Percentiles rank a stretch among this genome's conserved stretches.
phyloP scores from a whole-genome alignment of 2,888 invertebrate genomes.

The Sisyra terminalis region DNA sequence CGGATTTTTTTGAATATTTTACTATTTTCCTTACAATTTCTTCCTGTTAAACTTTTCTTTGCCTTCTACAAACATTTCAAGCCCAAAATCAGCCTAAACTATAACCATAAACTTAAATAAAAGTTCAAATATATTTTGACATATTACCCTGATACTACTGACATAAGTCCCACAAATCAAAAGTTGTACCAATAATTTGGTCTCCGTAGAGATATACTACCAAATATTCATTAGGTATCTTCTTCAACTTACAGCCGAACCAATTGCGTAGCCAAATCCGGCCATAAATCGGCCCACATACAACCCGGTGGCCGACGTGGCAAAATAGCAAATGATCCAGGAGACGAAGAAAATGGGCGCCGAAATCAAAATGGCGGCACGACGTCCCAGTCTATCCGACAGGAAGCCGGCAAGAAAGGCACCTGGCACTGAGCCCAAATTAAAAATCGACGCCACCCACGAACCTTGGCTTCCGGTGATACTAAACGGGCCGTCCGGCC shows the following conservation, averaged over 20 bases:
- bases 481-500: not conserved
- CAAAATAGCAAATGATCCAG: slow-evolving; percentile 26
- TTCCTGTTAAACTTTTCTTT: too few relatives aligned
- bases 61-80: too few relatives aligned
- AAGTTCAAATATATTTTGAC: too few relatives aligned
- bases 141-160: too few relatives aligned
- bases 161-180: too few relatives aligned
- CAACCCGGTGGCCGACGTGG: slow-evolving; percentile 30
- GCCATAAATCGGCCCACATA: slow-evolving; percentile 32
- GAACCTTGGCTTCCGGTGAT: not conserved
- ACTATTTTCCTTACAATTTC: too few relatives aligned
- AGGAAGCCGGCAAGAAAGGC: slow-evolving; percentile 36
- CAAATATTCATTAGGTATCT: not conserved
- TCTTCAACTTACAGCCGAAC: slow-evolving; percentile 17
- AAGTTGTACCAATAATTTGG: too few relatives aligned
- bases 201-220: too few relatives aligned
- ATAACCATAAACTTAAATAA: too few relatives aligned
- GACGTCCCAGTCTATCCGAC: slow-evolving; percentile 38
- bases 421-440: slow-evolving; percentile 36
- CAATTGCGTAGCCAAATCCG: slow-evolving; percentile 35
- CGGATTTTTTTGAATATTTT: too few relatives aligned
- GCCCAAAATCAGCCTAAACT: too few relatives aligned
- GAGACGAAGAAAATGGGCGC: slow-evolving; percentile 34
- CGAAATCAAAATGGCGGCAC: slow-evolving; percentile 31
- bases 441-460: slow-evolving; percentile 2